Conservation (phyloP, 2,888 invertebrate genomes). For the Periphyllus acericola region DNA sequence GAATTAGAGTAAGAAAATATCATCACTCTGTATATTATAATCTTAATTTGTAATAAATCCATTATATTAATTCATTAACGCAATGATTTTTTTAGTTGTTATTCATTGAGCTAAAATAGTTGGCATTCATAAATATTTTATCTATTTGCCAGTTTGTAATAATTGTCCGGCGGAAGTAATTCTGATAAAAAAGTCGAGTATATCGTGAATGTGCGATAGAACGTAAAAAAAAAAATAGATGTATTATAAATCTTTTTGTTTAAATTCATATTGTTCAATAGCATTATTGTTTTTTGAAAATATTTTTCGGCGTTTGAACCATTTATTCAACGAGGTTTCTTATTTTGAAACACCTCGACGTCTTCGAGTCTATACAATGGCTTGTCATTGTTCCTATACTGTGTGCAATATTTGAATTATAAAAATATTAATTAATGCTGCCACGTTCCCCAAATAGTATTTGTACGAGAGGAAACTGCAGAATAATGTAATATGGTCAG, state of each 20-base stretch:
- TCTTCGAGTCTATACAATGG: not conserved
- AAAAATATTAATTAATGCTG: not conserved
- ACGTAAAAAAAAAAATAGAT: not conserved
- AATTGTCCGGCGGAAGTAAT: conserved; percentile 54
- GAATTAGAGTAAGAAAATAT: not conserved
- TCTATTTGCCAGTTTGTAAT: conserved; percentile 18
- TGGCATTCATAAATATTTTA: conserved; percentile 47
- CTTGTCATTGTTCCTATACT: not conserved
- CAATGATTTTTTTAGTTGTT: conserved; percentile 11
- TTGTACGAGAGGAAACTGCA: not conserved
- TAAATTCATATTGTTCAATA: not conserved
- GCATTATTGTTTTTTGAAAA: too few species aligned
- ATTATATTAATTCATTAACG: conserved; percentile 19
- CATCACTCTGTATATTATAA: conserved; percentile 17
- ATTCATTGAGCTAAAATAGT: conserved; percentile 31
- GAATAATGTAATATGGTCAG: not conserved
- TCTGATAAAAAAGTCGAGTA: conserved; percentile 32
- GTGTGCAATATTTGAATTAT: not conserved
- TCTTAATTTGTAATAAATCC: not conserved
- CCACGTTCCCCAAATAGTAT: not conserved
- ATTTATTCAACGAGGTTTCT: not conserved
- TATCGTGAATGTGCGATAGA: not conserved
- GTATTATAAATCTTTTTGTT: not conserved
- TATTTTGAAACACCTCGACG: not conserved
- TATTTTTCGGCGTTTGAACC: too few species aligned